phyloP scores from a whole-genome alignment of 2,113 vertebrate species.

The Dipodomys ordii region DNA sequence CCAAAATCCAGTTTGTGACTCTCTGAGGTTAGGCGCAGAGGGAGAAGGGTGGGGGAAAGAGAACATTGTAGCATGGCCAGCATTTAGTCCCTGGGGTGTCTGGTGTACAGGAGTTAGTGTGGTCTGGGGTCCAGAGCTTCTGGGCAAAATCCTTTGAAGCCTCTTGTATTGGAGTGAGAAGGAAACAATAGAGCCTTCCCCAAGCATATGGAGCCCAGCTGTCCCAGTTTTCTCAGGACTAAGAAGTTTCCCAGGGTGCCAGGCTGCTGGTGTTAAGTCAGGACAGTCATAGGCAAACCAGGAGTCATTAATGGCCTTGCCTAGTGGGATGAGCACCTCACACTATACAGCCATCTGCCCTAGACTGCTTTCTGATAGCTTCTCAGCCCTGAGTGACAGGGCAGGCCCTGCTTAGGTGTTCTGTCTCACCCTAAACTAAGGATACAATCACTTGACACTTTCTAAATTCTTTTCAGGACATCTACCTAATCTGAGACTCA shows the following conservation, averaged over 20 bases:
- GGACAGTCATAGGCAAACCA: not conserved
- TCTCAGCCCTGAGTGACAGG: not conserved
- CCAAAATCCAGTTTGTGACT: not conserved
- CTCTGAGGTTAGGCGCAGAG: not conserved
- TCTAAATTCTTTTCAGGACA: not conserved
- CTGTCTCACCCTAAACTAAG: not conserved
- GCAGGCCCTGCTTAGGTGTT: not conserved
- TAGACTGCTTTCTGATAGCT: not conserved
- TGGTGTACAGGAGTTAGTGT: not conserved
- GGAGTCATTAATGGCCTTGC: not conserved
- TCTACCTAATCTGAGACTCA: not conserved
- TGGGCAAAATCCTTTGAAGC: not conserved
- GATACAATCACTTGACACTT: not conserved
- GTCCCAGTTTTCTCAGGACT: not conserved
- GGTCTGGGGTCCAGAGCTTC: not conserved
- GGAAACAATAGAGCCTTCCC: not conserved
- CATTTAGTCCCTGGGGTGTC: not conserved
- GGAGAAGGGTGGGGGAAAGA: not conserved
- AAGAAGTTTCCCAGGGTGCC: not conserved
- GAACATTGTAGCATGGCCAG: not conserved
- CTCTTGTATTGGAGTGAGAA: not conserved
- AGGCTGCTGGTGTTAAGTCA: not conserved
- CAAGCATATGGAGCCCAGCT: not conserved
- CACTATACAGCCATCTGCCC: not conserved
- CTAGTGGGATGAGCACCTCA: fast-evolving